Evolutionary conservation across 1,140 invertebrate species (phyloP), one percentile per base, ranked within the genome.

Genomic region (Heliconius melpomene): DNA sequence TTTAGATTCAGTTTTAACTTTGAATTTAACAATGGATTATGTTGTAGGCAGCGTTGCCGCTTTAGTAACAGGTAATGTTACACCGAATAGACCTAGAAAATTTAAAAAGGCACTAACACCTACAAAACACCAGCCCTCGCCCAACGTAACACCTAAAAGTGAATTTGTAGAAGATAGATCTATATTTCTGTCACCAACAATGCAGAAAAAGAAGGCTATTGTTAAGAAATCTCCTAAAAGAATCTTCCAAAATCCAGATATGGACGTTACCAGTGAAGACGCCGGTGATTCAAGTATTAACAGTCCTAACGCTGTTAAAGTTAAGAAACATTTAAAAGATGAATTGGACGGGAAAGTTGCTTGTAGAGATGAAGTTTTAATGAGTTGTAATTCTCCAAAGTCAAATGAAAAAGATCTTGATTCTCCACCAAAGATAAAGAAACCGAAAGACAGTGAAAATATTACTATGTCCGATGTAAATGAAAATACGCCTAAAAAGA

Each of bases 141-240:
- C 93, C 0, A 93, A 94, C 75, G 93, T 94, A 40, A 94, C 93
- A 11, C 93, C 93, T 1, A 93, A 93, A 84, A 92, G 92, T 85
- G 89, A 93, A 75, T 83, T 88, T 20, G 86, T 90, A 6, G 88
- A 90, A 26, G 93, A 94, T 80, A 84, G 90, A 60, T 93, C 92
- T 20, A 92, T 93, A 84, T 93, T 93, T 75, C 80, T 94, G 5
- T 94, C 93, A 32, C 93, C 93, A 9, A 90, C 88, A 7, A 66
- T 89, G 78, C 92, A 92, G 79, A 93, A 93, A 52, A 94, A 94
- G 85, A 94, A 94, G 72, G 93, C 92, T 71, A 90, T 94, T 23
- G 87, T 91, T 1, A 94, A 94, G 78, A 94, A 94, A 72, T 93
- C 92, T 13, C 93, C 92, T n/a, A 94, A 94, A 82, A 91, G 92